Evolutionary conservation across 1,140 invertebrate genomes (phyloP).

Genomic region (Euschistus heros): DNA sequence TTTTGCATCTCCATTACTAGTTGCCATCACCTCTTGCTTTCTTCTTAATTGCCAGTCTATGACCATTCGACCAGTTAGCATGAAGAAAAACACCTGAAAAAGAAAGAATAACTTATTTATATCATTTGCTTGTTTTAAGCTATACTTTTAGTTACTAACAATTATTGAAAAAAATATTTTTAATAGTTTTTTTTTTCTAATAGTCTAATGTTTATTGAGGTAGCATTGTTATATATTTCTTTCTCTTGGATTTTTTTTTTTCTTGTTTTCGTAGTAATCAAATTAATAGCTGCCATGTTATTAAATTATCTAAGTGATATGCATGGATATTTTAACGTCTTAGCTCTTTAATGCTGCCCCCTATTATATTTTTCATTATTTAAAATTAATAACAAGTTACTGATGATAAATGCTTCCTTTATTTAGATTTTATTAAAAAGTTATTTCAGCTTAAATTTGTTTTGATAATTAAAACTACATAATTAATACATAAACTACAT

Average conservation of each 20-base stretch:
- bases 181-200: neutral
- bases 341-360: too few relatives aligned
- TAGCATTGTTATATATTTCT: neutral
- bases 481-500: constrained; percentile 5
- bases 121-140: too few relatives aligned
- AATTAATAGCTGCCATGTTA: too few relatives aligned
- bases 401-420: too few relatives aligned
- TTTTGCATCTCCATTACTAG: constrained; percentile 31
- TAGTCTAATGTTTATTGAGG: neutral
- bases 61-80: constrained; percentile 85
- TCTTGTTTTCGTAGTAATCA: too few relatives aligned
- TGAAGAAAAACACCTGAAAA: constrained; percentile 76
- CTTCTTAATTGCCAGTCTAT: constrained; percentile 52
- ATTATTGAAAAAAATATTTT: neutral
- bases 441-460: neutral
- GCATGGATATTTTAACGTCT: too few relatives aligned
- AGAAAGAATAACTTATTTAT: constrained; percentile 11
- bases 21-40: constrained; percentile 32
- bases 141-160: neutral
- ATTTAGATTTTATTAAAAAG: neutral
- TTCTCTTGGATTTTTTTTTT: too few relatives aligned
- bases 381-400: too few relatives aligned
- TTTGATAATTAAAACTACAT: too few relatives aligned
- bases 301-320: too few relatives aligned
- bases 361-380: too few relatives aligned